Percentiles rank a stretch among this genome's conserved stretches.
Conservation (phyloP, 2,113 vertebrate genomes). For the Hoplias malabaricus region DNA sequence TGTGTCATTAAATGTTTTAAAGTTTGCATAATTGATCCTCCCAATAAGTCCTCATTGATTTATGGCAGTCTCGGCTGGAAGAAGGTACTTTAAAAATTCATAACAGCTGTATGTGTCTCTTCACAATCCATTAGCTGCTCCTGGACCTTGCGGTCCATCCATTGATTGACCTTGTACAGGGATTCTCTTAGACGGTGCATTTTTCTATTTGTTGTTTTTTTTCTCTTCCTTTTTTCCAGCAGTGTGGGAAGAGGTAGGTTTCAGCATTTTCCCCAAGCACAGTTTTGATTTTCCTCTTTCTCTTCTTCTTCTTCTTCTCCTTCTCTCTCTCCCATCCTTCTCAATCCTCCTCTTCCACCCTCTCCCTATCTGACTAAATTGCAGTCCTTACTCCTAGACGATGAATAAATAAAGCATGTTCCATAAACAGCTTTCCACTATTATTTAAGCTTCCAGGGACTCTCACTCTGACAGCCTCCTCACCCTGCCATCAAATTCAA, state of each 20-base stretch:
- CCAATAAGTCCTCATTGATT: constrained; percentile 99
- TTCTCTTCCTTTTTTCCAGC: constrained; percentile 66
- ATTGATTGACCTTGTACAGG: constrained; percentile 97
- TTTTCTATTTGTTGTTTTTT: constrained; percentile 71
- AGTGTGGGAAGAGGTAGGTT: constrained; percentile 90
- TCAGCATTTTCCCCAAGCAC: constrained; percentile 79
- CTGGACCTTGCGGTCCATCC: constrained; percentile 81
- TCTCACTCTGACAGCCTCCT: constrained; percentile 85
- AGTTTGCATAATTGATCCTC: constrained; percentile 99
- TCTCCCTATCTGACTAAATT: constrained; percentile 77
- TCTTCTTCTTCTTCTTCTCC: constrained; percentile 64
- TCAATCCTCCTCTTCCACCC: constrained; percentile 48
- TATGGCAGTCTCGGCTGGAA: constrained; percentile 89
- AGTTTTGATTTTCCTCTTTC: constrained; percentile 81
- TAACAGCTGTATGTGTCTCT: constrained; percentile 88
- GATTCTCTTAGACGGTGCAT: constrained; percentile 84
- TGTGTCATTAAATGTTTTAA: constrained; percentile 99
- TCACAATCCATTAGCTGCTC: constrained; percentile 99
- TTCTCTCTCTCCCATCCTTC: constrained; percentile 25
- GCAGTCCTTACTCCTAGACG: constrained; percentile 86
- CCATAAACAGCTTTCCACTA: constrained; percentile 98
- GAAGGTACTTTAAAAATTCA: constrained; percentile 97
- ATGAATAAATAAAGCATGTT: constrained; percentile 99
- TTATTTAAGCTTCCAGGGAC: constrained; percentile 91
- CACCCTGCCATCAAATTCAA: constrained; percentile 93